Conservation (phyloP, 2,797 vertebrate species). For the Karalla daura region DNA sequence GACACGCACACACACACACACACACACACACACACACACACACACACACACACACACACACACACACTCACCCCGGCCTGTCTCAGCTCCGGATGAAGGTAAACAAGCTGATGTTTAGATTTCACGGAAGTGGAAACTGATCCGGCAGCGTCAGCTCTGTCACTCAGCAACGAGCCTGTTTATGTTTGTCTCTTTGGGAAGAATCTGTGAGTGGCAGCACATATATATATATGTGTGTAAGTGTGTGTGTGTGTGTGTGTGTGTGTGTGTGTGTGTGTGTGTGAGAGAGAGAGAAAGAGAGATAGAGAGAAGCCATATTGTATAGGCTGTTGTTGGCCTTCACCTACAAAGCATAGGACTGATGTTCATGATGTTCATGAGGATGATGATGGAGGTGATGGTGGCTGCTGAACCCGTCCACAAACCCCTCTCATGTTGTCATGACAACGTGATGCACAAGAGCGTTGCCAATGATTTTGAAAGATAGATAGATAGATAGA, state of each 20-base stretch:
- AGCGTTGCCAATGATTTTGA: neutral
- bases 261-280: conserved; percentile 19
- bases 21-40: conserved; percentile 35
- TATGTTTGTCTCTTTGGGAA: conserved; percentile 70
- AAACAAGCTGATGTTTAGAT: conserved; percentile 82
- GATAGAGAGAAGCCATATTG: too few relatives aligned
- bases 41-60: conserved; percentile 21
- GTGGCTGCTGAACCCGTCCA: neutral
- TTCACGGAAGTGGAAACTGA: conserved; percentile 77
- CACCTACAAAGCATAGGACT: neutral
- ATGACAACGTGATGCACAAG: too few relatives aligned
- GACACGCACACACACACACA: conserved; percentile 11
- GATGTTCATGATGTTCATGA: neutral
- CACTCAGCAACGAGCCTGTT: conserved; percentile 76
- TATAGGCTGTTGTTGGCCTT: conserved; percentile 6
- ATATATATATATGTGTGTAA: conserved; percentile 36
- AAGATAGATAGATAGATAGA: too few relatives aligned
- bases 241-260: conserved; percentile 18
- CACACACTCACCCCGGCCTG: conserved; percentile 26
- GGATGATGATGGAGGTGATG: conserved; percentile 3
- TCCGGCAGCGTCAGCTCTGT: conserved; percentile 65
- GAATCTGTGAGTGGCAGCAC: conserved; percentile 60
- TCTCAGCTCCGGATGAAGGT: conserved; percentile 63
- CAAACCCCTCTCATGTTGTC: too few relatives aligned
- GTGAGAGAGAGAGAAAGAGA: too few relatives aligned